Conservation (phyloP, 2,888 invertebrate genomes). For the Leptinotarsa tumamoca region DNA sequence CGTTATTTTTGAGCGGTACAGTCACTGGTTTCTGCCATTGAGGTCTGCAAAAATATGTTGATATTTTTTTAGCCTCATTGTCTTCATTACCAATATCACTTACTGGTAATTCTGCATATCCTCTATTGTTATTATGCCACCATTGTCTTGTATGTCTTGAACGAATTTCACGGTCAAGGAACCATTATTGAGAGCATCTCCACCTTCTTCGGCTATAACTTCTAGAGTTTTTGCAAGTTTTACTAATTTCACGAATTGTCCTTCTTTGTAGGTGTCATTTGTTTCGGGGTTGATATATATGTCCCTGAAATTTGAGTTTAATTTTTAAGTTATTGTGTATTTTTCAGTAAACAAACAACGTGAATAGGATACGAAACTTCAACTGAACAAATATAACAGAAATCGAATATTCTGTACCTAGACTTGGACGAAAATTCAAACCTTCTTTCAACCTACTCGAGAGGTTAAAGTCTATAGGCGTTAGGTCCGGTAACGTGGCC, state of each 20-base stretch:
- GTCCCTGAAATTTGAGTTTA: slow-evolving; percentile 45
- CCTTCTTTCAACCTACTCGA: too few relatives aligned
- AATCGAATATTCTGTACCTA: too few relatives aligned
- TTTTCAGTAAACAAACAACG: too few relatives aligned
- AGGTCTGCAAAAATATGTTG: slow-evolving; percentile 64
- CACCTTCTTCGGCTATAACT: slow-evolving; percentile 69
- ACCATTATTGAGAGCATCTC: slow-evolving; percentile 71
- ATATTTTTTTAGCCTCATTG: neutral
- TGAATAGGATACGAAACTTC: too few relatives aligned
- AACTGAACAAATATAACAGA: too few relatives aligned
- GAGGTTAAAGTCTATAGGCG: too few relatives aligned
- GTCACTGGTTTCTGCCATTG: slow-evolving; percentile 76
- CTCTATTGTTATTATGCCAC: slow-evolving; percentile 82
- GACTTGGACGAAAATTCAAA: too few relatives aligned
- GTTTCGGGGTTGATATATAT: slow-evolving; percentile 54
- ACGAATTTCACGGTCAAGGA: slow-evolving; percentile 65
- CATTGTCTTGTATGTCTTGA: slow-evolving; percentile 65
- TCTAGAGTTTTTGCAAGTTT: slow-evolving; percentile 69
- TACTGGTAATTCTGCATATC: slow-evolving; percentile 82
- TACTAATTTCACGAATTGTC: slow-evolving; percentile 51
- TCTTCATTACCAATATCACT: slow-evolving; percentile 42
- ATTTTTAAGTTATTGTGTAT: too few relatives aligned
- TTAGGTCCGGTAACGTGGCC: too few relatives aligned
- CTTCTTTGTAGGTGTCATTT: slow-evolving; percentile 50
- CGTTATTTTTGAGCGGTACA: slow-evolving; percentile 71